Evolutionary conservation across 1,140 invertebrate species (phyloP).

Genomic region (Euura saliciscinereae): DNA sequence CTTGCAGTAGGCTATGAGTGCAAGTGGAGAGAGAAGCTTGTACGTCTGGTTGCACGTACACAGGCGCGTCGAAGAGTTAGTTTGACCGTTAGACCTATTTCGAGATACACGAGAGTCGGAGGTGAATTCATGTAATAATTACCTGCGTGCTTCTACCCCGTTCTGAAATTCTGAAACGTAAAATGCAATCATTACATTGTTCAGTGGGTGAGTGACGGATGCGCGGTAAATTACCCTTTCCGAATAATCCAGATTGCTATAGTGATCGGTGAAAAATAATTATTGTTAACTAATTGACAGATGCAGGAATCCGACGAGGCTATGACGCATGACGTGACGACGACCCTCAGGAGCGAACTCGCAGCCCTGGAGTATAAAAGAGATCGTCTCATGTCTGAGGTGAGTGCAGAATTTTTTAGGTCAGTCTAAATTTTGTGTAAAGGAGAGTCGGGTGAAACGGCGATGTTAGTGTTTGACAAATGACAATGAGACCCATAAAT

Average conservation of each 20-base stretch:
- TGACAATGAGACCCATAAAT: not conserved
- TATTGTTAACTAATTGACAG: conserved; percentile 40
- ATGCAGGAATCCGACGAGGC: conserved; percentile 61
- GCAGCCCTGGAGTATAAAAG: conserved; percentile 82
- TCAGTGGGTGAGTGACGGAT: not conserved
- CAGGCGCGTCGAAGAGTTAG: not conserved
- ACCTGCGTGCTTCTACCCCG: not conserved
- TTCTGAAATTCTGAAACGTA: not conserved
- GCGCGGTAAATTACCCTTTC: no score
- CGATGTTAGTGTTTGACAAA: not conserved
- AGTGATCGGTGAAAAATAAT: no score
- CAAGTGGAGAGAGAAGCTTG: not conserved
- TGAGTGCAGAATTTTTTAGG: conserved; percentile 44
- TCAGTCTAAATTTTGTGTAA: not conserved
- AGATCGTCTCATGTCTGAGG: conserved; percentile 76
- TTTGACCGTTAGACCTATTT: not conserved
- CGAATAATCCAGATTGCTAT: no score
- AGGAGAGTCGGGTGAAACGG: not conserved
- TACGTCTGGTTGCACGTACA: not conserved
- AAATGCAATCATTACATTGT: not conserved
- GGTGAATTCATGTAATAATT: not conserved
- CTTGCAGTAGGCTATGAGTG: not conserved
- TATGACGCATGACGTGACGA: conserved; percentile 68
- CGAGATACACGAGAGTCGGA: not conserved
- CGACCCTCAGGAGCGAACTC: conserved; percentile 76